Percentiles rank a stretch among this genome's conserved stretches.
Evolutionary conservation across 2,888 invertebrate species (phyloP).

Genomic region (Xestia sexstrigata): DNA sequence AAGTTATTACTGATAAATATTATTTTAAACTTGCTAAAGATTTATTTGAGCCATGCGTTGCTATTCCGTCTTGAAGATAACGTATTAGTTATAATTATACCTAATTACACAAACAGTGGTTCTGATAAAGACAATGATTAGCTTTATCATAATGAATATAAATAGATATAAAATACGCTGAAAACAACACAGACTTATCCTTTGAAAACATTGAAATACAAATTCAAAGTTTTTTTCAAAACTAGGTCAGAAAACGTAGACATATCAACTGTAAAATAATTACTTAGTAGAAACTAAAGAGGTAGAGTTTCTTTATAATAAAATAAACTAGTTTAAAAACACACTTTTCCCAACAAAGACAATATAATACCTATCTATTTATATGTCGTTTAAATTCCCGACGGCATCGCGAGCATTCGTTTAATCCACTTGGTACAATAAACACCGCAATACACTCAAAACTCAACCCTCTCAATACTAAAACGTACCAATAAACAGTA

Average conservation of each 20-base stretch:
- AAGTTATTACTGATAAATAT: background rate
- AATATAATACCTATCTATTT: slow-evolving; percentile 36
- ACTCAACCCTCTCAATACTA: slow-evolving; percentile 39
- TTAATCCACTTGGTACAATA: slow-evolving; percentile 62
- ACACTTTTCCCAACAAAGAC: slow-evolving; percentile 1
- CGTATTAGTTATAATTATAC: background rate
- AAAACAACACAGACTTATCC: slow-evolving; percentile 7
- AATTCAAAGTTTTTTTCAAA: slow-evolving; percentile 4
- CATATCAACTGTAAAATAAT: background rate
- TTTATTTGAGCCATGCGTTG: background rate
- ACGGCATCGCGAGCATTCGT: slow-evolving; percentile 37
- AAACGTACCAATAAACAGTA: background rate
- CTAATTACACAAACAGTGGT: slow-evolving; percentile 11
- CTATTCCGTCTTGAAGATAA: slow-evolving; percentile 5
- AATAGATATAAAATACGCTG: slow-evolving; percentile 1
- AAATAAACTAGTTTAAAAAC: slow-evolving; percentile 6
- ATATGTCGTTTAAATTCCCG: slow-evolving; percentile 54
- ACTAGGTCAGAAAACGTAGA: background rate
- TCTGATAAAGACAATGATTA: slow-evolving; percentile 31
- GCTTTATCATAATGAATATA: slow-evolving; percentile 15
- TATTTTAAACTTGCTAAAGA: background rate
- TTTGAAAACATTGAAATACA: slow-evolving; percentile 1
- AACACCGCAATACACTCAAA: slow-evolving; percentile 57
- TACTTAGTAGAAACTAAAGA: background rate
- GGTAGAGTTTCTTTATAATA: background rate